Evolutionary conservation across 30 jellyfish, hydroid and myxozoan species (phyloP).

Genomic region (Cassiopea xamachana): DNA sequence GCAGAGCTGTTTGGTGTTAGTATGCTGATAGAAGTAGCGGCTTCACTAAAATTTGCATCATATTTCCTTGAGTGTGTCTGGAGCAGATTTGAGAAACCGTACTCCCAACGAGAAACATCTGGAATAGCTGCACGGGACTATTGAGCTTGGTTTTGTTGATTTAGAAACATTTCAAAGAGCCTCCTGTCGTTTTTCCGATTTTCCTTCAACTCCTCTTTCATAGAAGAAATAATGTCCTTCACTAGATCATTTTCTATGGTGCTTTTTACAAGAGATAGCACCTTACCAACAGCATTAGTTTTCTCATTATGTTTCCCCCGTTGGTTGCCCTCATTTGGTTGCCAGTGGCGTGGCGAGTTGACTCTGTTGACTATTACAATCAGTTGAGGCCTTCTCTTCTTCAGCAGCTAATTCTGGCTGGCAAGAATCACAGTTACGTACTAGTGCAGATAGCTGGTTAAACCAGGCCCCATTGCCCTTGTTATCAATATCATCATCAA

Average conservation of each 20-base stretch:
- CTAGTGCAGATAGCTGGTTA: conserved; percentile 30
- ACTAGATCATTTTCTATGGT: conserved; percentile 32
- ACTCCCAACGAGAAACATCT: not conserved
- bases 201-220: conserved; percentile 23
- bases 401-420: conserved; percentile 44
- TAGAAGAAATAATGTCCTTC: not conserved
- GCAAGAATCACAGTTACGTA: conserved; percentile 46
- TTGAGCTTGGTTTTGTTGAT: not conserved
- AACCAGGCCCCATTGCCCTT: conserved; percentile 13
- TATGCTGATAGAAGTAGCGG: not conserved
- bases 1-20: not conserved
- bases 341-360: not conserved
- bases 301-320: conserved; percentile 4
- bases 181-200: not conserved
- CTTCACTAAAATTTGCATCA: not conserved
- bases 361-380: conserved; percentile 1
- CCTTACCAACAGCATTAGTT: conserved; percentile 4
- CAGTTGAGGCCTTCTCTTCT: conserved; percentile 4
- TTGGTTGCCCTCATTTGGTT: not conserved
- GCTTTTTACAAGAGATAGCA: conserved; percentile 22
- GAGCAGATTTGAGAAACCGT: not conserved
- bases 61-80: not conserved
- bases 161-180: not conserved
- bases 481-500: too few species aligned
- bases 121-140: not conserved